A percentile compares a stretch with the other conserved stretches of the same genome.
phyloP scores from a whole-genome alignment of 2,797 vertebrate genomes.

The Platyrinchus mystaceus region DNA sequence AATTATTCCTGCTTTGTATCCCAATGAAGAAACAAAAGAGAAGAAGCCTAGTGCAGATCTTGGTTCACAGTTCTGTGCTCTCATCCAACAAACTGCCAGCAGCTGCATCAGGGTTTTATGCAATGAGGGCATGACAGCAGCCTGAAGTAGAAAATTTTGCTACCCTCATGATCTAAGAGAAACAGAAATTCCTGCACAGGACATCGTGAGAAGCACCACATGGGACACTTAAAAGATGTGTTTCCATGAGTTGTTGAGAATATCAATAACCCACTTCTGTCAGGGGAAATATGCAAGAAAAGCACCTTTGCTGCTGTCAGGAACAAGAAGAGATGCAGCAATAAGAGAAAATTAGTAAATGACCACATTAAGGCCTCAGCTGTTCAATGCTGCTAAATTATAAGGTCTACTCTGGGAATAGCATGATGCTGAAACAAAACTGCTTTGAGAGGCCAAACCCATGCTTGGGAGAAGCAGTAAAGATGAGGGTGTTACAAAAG shows the following conservation, averaged over 20 bases:
- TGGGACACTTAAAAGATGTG: background rate
- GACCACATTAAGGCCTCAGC: background rate
- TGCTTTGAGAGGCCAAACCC: background rate
- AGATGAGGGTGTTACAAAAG: slow-evolving; percentile 16
- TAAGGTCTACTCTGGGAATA: background rate
- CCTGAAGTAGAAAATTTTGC: background rate
- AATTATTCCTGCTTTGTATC: background rate
- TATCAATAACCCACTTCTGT: background rate
- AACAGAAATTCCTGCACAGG: background rate
- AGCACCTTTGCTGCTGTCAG: background rate
- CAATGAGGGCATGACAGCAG: background rate
- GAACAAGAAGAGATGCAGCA: background rate
- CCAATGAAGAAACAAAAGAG: background rate
- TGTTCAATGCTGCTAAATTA: background rate
- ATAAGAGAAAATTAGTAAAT: background rate
- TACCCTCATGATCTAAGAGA: background rate
- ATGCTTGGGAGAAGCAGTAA: background rate
- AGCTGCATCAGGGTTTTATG: background rate
- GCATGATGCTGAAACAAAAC: background rate
- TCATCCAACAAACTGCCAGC: background rate
- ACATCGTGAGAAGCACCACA: background rate
- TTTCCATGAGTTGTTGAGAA: background rate
- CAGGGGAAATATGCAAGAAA: background rate
- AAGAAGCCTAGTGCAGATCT: background rate
- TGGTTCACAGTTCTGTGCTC: background rate